Percentiles rank a stretch among this genome's conserved stretches.
phyloP scores from a whole-genome alignment of 2,888 invertebrate species.

The Unio delphinus region DNA sequence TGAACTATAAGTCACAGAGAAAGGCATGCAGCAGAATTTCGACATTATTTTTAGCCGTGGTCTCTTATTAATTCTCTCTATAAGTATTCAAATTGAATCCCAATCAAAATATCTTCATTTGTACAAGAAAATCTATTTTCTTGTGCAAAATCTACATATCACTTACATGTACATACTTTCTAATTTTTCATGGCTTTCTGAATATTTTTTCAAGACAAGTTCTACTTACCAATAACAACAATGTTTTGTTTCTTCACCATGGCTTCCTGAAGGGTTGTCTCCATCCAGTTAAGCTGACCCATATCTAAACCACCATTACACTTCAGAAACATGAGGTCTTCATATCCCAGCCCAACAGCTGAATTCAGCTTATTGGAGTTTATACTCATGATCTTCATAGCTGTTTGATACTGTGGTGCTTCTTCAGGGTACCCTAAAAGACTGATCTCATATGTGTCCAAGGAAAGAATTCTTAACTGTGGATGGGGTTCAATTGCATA shows the following conservation, averaged over 20 bases:
- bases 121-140: no score
- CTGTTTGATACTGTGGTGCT: constrained; percentile 48
- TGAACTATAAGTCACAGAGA: neutral
- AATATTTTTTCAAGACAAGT: no score
- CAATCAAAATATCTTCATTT: no score
- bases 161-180: no score
- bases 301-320: constrained; percentile 70
- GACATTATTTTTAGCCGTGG: no score
- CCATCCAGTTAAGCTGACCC: constrained; percentile 68
- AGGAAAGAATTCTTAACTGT: constrained; percentile 58
- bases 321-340: constrained; percentile 58
- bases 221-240: constrained; percentile 64
- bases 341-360: constrained; percentile 53
- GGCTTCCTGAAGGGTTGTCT: constrained; percentile 56
- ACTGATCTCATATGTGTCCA: constrained; percentile 70
- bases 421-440: constrained; percentile 58
- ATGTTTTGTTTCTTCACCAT: constrained; percentile 61
- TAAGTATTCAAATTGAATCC: no score
- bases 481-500: constrained; percentile 60
- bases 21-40: no score
- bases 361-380: constrained; percentile 65
- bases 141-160: no score
- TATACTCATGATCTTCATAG: constrained; percentile 45
- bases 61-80: no score
- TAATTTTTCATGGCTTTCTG: no score